Percentiles rank a stretch among this genome's conserved stretches.
These are phyloP conservation scores for Meriones psammophilus DNA, from an alignment of 2,797 vertebrate species.

Conservation along the genomic window DNA sequence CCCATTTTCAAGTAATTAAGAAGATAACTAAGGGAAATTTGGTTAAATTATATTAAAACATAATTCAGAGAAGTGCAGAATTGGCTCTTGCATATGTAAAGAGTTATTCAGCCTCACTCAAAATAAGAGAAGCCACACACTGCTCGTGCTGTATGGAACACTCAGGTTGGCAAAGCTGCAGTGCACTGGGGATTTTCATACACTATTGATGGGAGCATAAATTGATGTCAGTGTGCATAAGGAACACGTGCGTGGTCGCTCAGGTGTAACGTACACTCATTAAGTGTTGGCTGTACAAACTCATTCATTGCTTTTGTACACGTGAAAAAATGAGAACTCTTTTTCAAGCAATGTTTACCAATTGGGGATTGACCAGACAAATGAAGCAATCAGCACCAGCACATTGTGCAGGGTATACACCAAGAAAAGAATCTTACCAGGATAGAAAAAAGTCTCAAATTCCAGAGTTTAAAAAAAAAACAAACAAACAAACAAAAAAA, in stretches of 20 bases:
- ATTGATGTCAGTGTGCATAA: slow-evolving; percentile 20
- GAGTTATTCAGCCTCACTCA: slow-evolving; percentile 17
- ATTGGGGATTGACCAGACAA: not conserved
- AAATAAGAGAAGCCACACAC: not conserved
- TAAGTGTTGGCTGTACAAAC: not conserved
- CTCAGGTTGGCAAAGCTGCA: not conserved
- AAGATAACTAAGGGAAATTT: slow-evolving; percentile 25
- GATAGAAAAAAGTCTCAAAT: slow-evolving; percentile 16
- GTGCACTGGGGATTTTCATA: not conserved
- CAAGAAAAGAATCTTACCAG: slow-evolving; percentile 24
- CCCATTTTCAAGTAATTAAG: slow-evolving; percentile 13
- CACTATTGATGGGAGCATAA: not conserved
- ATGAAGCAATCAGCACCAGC: not conserved
- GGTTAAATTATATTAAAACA: not conserved
- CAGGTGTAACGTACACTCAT: not conserved
- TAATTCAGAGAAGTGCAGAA: not conserved
- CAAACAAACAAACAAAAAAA: not conserved
- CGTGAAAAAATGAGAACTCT: not conserved
- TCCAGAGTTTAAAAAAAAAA: not conserved
- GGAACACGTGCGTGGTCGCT: not conserved
- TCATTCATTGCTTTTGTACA: slow-evolving; percentile 18
- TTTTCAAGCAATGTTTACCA: not conserved
- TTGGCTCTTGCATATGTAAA: not conserved
- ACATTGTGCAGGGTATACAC: not conserved
- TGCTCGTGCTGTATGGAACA: not conserved